Evolutionary conservation across 2,888 invertebrate genomes (phyloP).

Genomic region (Archips crataeganus): DNA sequence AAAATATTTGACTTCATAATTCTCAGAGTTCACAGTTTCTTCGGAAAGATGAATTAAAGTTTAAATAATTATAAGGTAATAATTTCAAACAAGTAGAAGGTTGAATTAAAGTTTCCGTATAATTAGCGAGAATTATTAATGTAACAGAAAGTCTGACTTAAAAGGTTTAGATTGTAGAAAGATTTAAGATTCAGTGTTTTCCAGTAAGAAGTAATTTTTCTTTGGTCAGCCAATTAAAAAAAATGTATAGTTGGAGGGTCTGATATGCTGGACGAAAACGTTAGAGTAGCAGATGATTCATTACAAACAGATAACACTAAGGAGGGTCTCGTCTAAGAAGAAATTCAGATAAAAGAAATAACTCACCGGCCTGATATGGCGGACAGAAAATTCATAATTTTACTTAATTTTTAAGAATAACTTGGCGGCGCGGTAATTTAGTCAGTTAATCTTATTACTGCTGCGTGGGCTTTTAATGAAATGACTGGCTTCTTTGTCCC

Average conservation of each 20-base stretch:
- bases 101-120: slow-evolving; percentile 18
- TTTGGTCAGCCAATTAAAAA: slow-evolving; percentile 2
- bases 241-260: slow-evolving; percentile 1
- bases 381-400: slow-evolving; percentile 35
- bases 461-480: slow-evolving; percentile 45
- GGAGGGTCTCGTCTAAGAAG: slow-evolving; percentile 42
- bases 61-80: slow-evolving; percentile 21
- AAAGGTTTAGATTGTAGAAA: neutral
- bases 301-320: slow-evolving; percentile 62
- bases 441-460: slow-evolving; percentile 38
- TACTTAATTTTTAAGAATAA: slow-evolving; percentile 32
- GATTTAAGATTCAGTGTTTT: neutral
- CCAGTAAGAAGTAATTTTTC: neutral
- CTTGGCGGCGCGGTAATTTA: slow-evolving; percentile 27
- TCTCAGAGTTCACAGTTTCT: slow-evolving; percentile 17
- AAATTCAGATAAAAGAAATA: slow-evolving; percentile 41
- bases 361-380: slow-evolving; percentile 32
- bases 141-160: neutral
- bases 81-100: slow-evolving; percentile 3
- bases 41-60: slow-evolving; percentile 16
- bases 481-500: slow-evolving; percentile 51
- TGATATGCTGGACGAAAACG: slow-evolving; percentile 38
- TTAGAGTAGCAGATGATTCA: slow-evolving; percentile 66
- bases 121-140: slow-evolving; percentile 17
- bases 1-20: slow-evolving; percentile 35